Evolutionary conservation across 2,797 vertebrate species (phyloP).

Genomic region (Arnoldichthys spilopterus): DNA sequence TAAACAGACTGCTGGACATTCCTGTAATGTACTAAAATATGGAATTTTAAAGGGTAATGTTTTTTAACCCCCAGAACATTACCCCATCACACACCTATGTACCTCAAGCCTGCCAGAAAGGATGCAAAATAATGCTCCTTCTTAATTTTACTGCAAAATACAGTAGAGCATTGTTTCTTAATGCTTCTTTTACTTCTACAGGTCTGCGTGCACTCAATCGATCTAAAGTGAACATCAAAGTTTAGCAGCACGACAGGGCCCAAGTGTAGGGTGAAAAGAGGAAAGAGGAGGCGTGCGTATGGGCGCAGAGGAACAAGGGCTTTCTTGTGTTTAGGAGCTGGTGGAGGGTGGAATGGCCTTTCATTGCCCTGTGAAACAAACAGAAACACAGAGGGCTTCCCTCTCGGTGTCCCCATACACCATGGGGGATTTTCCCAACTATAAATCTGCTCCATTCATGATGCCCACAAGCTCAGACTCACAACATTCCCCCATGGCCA

Average conservation of each 20-base stretch:
- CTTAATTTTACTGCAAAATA: background rate
- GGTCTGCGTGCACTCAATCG: background rate
- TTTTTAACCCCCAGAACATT: background rate
- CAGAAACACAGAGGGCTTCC: constrained; percentile 55
- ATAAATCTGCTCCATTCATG: constrained; percentile 60
- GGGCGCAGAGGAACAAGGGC: constrained; percentile 52
- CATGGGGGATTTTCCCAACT: constrained; percentile 58
- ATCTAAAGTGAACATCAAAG: constrained; percentile 1
- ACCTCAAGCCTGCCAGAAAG: background rate
- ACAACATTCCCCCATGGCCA: constrained; percentile 50
- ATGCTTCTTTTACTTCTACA: background rate
- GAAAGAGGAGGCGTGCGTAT: constrained; percentile 21
- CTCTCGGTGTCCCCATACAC: constrained; percentile 52
- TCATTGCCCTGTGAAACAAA: constrained; percentile 56
- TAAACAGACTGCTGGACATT: background rate
- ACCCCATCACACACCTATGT: background rate
- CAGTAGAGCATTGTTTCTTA: constrained; percentile 30
- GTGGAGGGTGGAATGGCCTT: constrained; percentile 51
- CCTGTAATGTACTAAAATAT: background rate
- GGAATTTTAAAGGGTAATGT: too few species aligned
- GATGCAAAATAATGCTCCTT: background rate
- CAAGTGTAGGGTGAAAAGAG: constrained; percentile 9
- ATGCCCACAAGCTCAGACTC: constrained; percentile 48
- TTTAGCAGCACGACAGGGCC: constrained; percentile 17
- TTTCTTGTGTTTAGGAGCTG: constrained; percentile 46